Evolutionary conservation across 2,797 vertebrate genomes (phyloP), one percentile per base, ranked within the genome.

Genomic region (Xiphorhynchus erythropygius): DNA sequence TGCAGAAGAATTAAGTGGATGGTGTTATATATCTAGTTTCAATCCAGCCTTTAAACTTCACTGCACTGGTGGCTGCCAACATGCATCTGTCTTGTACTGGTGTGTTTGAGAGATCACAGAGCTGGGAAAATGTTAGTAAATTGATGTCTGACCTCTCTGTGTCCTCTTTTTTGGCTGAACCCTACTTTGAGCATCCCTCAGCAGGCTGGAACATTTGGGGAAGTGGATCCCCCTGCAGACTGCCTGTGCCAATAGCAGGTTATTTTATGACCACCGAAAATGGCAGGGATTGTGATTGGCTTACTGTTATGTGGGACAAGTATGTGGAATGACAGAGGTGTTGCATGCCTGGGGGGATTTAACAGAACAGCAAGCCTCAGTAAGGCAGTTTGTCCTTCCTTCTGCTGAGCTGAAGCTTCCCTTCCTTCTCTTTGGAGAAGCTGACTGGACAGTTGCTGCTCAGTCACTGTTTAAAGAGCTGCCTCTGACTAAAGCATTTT

Each of bases 41-140:
- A 86, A 12, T 64, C 23, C 33, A 65, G 2, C 39, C 64, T 64
- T 86, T 69, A 60, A 78, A 80, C 22, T 50, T 52, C 4, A 5
- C 39, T 75, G 71, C 64, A 12, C 42, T 52, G 19, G 27, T 84
- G 73, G 41, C 83, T 95, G 44, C 27, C 56, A 37, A 13, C 16
- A 13, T 19, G 10, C 6, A 37, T 52, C 8, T 74, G 24, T 57
- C 52, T 82, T 0, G 0, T 60, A 35, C 10, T 46, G 46, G 23
- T 1, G 1, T 46, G 11, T 89, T 64, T n/a, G 21, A 67, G 68
- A 57, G 32, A 56, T 84, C 24, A 12, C 6, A 56, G 41, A 52
- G 37, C 39, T 59, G 64, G 46, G 53, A 27, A 62, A 81, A 32
- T 64, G 50, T 37, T 77, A n/a, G 37, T 64, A 49, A 84, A 84